These are phyloP conservation scores for Coregonus sp. DNA, from an alignment of 2,797 vertebrate species.

Conservation along the genomic window DNA sequence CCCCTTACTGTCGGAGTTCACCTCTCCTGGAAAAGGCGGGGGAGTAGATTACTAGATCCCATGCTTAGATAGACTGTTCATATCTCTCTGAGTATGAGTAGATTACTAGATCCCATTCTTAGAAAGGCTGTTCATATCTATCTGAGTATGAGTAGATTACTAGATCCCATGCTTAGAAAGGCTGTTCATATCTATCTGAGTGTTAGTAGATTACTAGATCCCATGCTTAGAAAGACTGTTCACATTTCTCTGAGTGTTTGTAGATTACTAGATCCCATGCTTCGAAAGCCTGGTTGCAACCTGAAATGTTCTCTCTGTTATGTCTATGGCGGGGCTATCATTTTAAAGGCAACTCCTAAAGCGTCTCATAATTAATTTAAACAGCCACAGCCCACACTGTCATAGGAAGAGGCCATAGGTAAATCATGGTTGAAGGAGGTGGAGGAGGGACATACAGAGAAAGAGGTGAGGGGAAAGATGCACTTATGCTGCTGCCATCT, in stretches of 20 bases:
- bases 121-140: too few species aligned
- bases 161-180: too few species aligned
- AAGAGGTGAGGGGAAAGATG: background rate
- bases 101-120: too few species aligned
- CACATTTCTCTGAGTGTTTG: too few species aligned
- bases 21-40: slow-evolving; percentile 30
- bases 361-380: background rate
- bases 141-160: too few species aligned
- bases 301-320: background rate
- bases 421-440: background rate
- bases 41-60: background rate
- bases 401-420: slow-evolving; percentile 56
- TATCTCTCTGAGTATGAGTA: background rate
- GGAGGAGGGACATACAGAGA: slow-evolving; percentile 10
- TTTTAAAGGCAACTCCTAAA: background rate
- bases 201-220: too few species aligned
- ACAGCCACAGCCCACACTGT: slow-evolving; percentile 8
- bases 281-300: background rate
- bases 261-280: background rate
- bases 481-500: slow-evolving; percentile 72
- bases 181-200: too few species aligned
- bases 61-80: background rate
- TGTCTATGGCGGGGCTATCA: background rate
- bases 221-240: too few species aligned
- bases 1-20: slow-evolving; percentile 33